Conservation (phyloP, 1,140 invertebrate species). For the Pomacea maculata region DNA sequence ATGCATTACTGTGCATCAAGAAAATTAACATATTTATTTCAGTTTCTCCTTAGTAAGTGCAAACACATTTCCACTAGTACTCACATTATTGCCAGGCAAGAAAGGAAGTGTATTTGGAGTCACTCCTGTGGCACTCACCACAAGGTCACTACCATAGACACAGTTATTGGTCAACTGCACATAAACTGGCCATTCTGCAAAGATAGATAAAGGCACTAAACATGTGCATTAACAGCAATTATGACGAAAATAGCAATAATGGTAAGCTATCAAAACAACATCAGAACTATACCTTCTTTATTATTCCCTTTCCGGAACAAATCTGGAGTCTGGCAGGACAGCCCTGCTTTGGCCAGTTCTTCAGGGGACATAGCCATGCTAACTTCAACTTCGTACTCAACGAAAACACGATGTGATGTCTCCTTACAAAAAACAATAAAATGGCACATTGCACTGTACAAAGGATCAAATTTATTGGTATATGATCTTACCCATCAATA, state of each 20-base stretch:
- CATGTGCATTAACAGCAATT: background rate
- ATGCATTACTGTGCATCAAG: too few relatives aligned
- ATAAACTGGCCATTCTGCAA: conserved; percentile 75
- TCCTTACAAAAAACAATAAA: conserved; percentile 27
- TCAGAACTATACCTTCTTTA: background rate
- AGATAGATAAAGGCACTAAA: conserved; percentile 3
- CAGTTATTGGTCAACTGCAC: conserved; percentile 81
- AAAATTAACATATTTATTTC: too few relatives aligned
- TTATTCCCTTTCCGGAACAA: background rate
- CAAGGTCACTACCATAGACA: conserved; percentile 84
- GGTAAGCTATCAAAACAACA: background rate
- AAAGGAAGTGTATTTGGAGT: conserved; percentile 69
- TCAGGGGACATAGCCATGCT: conserved; percentile 51
- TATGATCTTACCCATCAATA: background rate
- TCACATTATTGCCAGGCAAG: conserved; percentile 57
- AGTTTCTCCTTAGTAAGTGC: too few relatives aligned
- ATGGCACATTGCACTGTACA: background rate
- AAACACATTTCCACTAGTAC: conserved; percentile 9
- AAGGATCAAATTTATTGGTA: too few relatives aligned
- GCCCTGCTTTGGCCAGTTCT: conserved; percentile 37
- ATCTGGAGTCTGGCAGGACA: background rate
- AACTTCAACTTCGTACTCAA: conserved; percentile 80
- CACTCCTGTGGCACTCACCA: conserved; percentile 96
- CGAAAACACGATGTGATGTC: conserved; percentile 55
- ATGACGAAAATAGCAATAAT: background rate